A percentile compares a stretch with the other conserved stretches of the same genome.
Conservation (phyloP, 2,888 invertebrate species). For the Chalcis sispes region DNA sequence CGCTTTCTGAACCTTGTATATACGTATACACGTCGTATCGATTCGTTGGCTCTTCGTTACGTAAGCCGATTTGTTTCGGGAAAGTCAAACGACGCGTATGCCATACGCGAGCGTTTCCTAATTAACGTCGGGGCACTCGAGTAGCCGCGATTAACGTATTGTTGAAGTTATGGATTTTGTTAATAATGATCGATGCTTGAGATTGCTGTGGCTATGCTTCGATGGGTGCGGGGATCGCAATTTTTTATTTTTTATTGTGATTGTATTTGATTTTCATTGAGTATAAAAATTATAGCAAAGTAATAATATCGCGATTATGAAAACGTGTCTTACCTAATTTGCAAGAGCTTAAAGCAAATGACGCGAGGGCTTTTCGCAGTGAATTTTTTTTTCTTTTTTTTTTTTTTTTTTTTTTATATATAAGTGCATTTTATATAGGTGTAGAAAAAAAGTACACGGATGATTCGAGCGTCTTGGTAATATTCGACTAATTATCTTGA, state of each 20-base stretch:
- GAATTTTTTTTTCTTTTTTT: too few relatives aligned
- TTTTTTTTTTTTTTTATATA: slow-evolving; percentile 22
- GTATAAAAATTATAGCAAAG: too few relatives aligned
- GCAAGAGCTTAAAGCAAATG: not conserved
- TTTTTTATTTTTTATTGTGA: too few relatives aligned
- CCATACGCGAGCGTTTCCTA: not conserved
- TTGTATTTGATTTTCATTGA: too few relatives aligned
- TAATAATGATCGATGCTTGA: too few relatives aligned
- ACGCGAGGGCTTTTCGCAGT: not conserved
- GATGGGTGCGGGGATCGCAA: too few relatives aligned
- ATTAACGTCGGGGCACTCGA: not conserved
- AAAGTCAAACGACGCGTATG: not conserved
- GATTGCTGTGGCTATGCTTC: too few relatives aligned
- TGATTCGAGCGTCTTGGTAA: slow-evolving; percentile 18
- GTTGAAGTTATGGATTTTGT: too few relatives aligned
- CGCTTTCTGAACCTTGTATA: too few relatives aligned
- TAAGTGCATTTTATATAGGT: not conserved
- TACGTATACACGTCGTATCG: too few relatives aligned
- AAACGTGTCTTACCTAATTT: not conserved
- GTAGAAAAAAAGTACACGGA: not conserved
- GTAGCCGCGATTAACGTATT: too few relatives aligned
- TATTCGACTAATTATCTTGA: slow-evolving; percentile 50
- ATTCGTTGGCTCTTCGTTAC: slow-evolving; percentile 33
- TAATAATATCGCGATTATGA: not conserved
- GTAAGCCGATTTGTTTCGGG: slow-evolving; percentile 39